phyloP scores from a whole-genome alignment of 2,113 vertebrate species.

The Erinaceus europaeus region DNA sequence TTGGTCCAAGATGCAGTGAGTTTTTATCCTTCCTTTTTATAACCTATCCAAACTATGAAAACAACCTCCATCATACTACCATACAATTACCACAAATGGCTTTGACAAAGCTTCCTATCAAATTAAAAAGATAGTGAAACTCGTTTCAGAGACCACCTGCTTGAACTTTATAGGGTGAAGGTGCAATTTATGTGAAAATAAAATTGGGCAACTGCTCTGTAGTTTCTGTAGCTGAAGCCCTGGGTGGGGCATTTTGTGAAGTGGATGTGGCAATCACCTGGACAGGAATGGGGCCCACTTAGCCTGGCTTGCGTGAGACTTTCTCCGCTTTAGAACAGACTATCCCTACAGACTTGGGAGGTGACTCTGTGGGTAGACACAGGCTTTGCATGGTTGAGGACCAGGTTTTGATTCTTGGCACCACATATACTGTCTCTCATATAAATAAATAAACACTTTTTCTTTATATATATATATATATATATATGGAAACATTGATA shows the following conservation, averaged over 20 bases:
- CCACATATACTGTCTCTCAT: too few species aligned
- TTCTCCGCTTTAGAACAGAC: background rate
- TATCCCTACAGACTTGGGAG: too few species aligned
- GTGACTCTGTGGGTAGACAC: too few species aligned
- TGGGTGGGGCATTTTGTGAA: background rate
- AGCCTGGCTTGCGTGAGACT: background rate
- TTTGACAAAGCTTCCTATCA: slow-evolving; percentile 42
- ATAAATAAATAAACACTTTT: too few species aligned
- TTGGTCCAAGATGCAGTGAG: too few species aligned
- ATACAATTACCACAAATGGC: slow-evolving; percentile 18
- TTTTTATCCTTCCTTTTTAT: slow-evolving; percentile 23
- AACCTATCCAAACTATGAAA: background rate
- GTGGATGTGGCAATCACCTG: background rate
- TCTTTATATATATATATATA: too few species aligned
- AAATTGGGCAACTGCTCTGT: background rate
- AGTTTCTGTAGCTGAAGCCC: background rate
- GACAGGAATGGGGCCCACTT: background rate
- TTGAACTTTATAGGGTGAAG: slow-evolving; percentile 16
- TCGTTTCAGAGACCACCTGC: slow-evolving; percentile 35
- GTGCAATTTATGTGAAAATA: slow-evolving; percentile 26
- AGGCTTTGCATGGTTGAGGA: too few species aligned
- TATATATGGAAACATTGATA: too few species aligned
- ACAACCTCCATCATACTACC: background rate
- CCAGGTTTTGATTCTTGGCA: too few species aligned
- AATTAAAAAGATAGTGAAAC: slow-evolving; percentile 45